Evolutionary conservation across 2,888 invertebrate species (phyloP), one percentile per base, ranked within the genome.

Genomic region (Catocala fraxini): DNA sequence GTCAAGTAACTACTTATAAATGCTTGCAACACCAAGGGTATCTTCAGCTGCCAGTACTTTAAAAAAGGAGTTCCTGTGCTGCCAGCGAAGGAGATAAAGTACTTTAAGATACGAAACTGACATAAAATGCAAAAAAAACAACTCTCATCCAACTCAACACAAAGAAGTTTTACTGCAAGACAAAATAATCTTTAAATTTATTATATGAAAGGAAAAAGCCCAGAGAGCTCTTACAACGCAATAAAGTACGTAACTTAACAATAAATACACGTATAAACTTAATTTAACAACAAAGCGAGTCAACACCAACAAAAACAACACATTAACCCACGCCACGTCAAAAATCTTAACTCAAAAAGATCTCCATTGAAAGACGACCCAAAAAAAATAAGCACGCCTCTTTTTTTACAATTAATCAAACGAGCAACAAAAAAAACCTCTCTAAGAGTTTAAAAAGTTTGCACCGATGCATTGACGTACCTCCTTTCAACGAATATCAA

Each of bases 401-500:
- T 74, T 83, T 85, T 88, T 89, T 82, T 75, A 85, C 87, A 88
- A 92, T 91, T 90, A 91, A 92, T 91, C 91, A 91, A 86, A 84
- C 70, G 65, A 68, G 68, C 68, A 71, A 79, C 68, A 76, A 89
- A 86, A 85, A 77, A 82, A 70, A 65, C 63, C 65, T 70, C 77
- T 81, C 77, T 80, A 84, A 87, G 87, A 87, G 81, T 86, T 86
- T 86, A 89, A 91, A 91, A 91, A 84, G 90, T 89, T 87, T 89
- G 92, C 91, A 90, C 88, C 91, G 88, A 90, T 89, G 92, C 92
- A 93, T 91, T 91, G 91, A 92, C 88, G 89, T 79, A 80, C 86
- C 86, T 89, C 87, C 88, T 92, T 92, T 93, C 92, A 93, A 86
- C 90, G 80, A 85, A 88, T 92, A 91, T 91, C 92, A 90, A 87